Evolutionary conservation across 2,113 vertebrate species (phyloP).

Genomic region (Rhynchomys soricoides): DNA sequence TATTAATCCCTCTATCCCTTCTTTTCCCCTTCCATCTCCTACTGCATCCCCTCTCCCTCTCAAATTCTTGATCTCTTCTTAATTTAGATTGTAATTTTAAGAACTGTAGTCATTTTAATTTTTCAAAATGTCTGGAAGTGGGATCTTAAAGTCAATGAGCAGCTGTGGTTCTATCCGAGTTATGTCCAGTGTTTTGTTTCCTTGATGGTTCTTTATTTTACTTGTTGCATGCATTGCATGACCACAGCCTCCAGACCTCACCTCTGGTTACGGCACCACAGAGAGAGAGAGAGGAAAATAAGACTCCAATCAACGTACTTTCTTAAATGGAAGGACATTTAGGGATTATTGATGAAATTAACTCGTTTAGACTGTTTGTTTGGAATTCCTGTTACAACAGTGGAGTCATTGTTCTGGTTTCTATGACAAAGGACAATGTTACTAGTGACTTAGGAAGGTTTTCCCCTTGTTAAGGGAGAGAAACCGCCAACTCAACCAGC

Average conservation of each 20-base stretch:
- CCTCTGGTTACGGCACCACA: not conserved
- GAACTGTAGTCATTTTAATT: not conserved
- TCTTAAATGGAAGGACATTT: not conserved
- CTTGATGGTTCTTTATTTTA: not conserved
- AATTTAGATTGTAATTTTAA: not conserved
- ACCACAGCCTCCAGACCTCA: not conserved
- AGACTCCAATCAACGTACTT: not conserved
- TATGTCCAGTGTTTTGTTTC: slow-evolving; percentile 9
- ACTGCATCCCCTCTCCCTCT: not conserved
- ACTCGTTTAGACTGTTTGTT: not conserved
- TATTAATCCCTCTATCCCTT: no score
- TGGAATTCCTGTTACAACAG: not conserved
- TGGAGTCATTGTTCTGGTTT: not conserved
- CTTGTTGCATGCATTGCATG: not conserved
- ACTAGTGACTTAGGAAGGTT: not conserved
- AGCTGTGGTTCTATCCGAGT: not conserved
- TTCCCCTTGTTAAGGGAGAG: not conserved
- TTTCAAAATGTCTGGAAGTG: not conserved
- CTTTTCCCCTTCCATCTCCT: not conserved
- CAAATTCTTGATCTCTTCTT: not conserved
- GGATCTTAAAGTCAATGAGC: not conserved
- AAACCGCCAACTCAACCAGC: not conserved
- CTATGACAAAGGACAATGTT: not conserved
- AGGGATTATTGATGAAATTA: not conserved
- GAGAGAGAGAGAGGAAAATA: not conserved